Base-by-base conservation (phyloP, 2,888 invertebrate species). In the Eristalis tenax region DNA sequence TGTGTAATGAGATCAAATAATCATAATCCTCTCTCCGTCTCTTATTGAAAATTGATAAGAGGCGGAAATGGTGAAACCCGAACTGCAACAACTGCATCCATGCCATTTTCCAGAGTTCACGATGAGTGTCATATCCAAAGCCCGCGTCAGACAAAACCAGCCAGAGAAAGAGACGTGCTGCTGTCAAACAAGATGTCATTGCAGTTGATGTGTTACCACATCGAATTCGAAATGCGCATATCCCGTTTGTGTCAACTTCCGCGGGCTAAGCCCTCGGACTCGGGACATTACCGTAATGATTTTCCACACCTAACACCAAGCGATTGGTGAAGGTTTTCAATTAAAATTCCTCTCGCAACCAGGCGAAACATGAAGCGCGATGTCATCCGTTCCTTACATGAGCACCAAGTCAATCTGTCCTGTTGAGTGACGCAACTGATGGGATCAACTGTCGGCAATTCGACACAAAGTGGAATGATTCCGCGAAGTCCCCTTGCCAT, bases 281-380 rank as follows among this genome's bases (percentile, higher is more conserved):
- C 50, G 2, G 0, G 8, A 6, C 66, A 71, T 71, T 76, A 83
- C 69, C 38, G 61, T 77, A 85, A 76, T 81, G 68, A 77, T 10
- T 83, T 50, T 85, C 80, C 81, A 81, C 84, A 85, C 84, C 77
- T 80, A 40, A 57, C 35, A 23, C 43, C 73, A 56, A 74, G 50
- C 69, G 56, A 57, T 73, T 85, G 77, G 64, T 50, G 50, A 22
- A 82, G 77, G 61, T 77, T 73, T 74, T 85, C 69, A 82, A 86
- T 86, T 86, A 78, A 86, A 82, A 86, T 86, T 82, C 85, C 82
- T 65, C 69, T 50, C 74, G 50, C 61, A 78, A 18, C 78, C 64
- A 38, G 13, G 11, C 23, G 65, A 64, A 81, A 86, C 82, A 82
- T 74, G 82, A 86, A 69, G 82, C 85, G 73, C 78, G 65, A 74